A percentile compares a stretch with the other conserved stretches of the same genome.
Evolutionary conservation across 2,888 invertebrate species (phyloP).

Genomic region (Neoaliturus tenellus): DNA sequence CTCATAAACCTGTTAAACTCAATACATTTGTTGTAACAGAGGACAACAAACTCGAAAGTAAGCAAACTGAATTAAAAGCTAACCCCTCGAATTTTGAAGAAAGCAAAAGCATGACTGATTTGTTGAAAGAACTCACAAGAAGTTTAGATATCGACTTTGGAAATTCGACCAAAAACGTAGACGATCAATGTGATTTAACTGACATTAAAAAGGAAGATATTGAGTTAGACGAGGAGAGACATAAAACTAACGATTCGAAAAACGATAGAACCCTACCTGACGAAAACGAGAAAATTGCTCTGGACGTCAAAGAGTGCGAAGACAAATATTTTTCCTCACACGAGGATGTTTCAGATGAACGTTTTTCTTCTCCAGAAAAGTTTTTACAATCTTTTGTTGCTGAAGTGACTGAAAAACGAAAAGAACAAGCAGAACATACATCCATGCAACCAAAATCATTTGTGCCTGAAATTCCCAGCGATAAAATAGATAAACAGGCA

Average conservation of each 20-base stretch:
- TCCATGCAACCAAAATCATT: background rate
- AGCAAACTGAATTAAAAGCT: slow-evolving; percentile 40
- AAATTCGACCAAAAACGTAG: background rate
- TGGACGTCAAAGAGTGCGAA: background rate
- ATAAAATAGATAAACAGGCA: background rate
- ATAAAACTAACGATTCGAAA: background rate
- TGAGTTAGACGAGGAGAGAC: background rate
- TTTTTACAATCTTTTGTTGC: slow-evolving; percentile 2
- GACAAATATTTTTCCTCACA: background rate
- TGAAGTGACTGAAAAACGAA: slow-evolving; percentile 13
- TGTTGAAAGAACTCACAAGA: slow-evolving; percentile 64
- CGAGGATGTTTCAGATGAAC: background rate
- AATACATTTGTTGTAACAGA: slow-evolving; percentile 52
- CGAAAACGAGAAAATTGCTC: background rate
- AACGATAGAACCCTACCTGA: background rate
- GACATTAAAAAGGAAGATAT: background rate
- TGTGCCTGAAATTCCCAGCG: background rate
- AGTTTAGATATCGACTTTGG: slow-evolving; percentile 65
- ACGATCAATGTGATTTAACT: background rate
- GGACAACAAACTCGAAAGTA: slow-evolving; percentile 69
- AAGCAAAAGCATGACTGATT: slow-evolving; percentile 63
- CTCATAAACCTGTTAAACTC: slow-evolving; percentile 58
- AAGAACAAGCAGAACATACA: background rate
- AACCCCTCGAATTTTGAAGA: slow-evolving; percentile 31
- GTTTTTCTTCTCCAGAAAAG: slow-evolving; percentile 19